Evolutionary conservation across 2,888 invertebrate species (phyloP).

Genomic region (Mimachlamys varia): DNA sequence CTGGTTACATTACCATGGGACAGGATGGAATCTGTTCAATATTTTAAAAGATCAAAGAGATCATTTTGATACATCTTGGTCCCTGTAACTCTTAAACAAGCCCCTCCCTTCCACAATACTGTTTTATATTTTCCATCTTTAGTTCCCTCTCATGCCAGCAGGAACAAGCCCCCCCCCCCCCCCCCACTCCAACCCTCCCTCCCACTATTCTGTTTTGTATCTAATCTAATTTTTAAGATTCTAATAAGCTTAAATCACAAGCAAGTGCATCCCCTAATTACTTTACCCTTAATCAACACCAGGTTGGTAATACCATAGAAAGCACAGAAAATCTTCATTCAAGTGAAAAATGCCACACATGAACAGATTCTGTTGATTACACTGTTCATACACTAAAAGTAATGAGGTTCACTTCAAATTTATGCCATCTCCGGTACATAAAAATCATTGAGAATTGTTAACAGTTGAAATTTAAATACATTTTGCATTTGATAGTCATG

Average conservation of each 20-base stretch:
- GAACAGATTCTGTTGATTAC: not conserved
- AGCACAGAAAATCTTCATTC: constrained; percentile 1
- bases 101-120: too few relatives aligned
- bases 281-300: constrained; percentile 2
- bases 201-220: not conserved
- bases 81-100: too few relatives aligned
- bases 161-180: not conserved
- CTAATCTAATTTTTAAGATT: not conserved
- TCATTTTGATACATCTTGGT: too few relatives aligned
- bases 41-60: too few relatives aligned
- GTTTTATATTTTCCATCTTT: too few relatives aligned
- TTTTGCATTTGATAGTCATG: not conserved
- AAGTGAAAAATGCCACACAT: constrained; percentile 17
- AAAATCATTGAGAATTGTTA: not conserved
- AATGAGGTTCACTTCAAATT: constrained; percentile 12
- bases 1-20: too few relatives aligned
- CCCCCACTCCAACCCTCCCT: not conserved
- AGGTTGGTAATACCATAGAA: not conserved
- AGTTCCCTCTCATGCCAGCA: too few relatives aligned
- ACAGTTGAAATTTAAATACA: not conserved
- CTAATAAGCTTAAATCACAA: not conserved
- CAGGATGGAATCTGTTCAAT: too few relatives aligned
- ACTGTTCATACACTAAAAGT: not conserved
- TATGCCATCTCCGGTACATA: constrained; percentile 23
- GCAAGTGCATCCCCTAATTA: constrained; percentile 10